A percentile compares a stretch with the other conserved stretches of the same genome.
phyloP scores from a whole-genome alignment of 1,140 invertebrate species.

The Aethina tumida region DNA sequence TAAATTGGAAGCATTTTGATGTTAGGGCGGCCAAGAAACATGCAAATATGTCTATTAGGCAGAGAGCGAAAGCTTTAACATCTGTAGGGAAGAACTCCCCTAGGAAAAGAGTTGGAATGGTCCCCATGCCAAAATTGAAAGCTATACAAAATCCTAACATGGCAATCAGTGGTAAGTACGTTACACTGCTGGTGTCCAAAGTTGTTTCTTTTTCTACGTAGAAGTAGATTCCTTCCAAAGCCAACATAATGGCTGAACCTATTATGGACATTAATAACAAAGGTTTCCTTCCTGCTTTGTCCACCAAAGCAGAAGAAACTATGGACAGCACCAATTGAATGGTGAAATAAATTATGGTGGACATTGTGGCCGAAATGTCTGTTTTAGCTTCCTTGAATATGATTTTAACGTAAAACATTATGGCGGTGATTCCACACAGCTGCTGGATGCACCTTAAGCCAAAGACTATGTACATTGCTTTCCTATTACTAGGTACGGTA shows the following conservation, averaged over 20 bases:
- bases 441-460: constrained; percentile 63
- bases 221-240: background rate
- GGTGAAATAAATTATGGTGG: constrained; percentile 1
- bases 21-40: background rate
- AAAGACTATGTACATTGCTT: constrained; percentile 29
- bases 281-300: constrained; percentile 2
- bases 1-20: background rate
- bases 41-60: constrained; percentile 1
- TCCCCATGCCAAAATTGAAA: constrained; percentile 1
- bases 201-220: too few relatives aligned
- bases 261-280: background rate
- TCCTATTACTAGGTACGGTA: constrained; percentile 3
- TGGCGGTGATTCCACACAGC: constrained; percentile 59
- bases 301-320: constrained; percentile 1
- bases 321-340: constrained; percentile 1
- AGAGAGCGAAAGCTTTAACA: constrained; percentile 3
- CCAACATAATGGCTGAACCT: background rate
- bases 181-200: too few relatives aligned
- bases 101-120: background rate
- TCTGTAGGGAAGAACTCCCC: constrained; percentile 5
- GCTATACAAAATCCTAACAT: background rate
- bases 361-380: background rate
- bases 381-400: constrained; percentile 4
- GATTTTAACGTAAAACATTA: constrained; percentile 31
- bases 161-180: background rate